These are phyloP conservation scores for Capromys pilorides DNA, from an alignment of 2,797 vertebrate species.

Conservation along the genomic window DNA sequence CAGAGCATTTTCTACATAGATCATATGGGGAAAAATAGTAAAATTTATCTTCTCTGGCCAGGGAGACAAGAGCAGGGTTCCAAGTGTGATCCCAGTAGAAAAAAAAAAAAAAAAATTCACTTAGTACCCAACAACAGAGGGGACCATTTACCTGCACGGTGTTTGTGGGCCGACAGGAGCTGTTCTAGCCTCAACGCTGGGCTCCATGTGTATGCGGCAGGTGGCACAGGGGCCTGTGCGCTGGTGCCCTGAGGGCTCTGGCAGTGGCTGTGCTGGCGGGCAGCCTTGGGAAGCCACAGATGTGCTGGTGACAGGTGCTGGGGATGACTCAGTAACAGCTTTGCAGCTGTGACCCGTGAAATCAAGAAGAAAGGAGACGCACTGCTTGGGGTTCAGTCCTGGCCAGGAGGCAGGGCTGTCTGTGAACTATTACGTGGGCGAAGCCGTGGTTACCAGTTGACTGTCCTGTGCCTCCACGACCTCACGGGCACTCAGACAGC, in stretches of 20 bases:
- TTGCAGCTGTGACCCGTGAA: rapidly evolving
- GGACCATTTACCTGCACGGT: background rate
- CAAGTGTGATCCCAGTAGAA: no score
- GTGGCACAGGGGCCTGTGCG: background rate
- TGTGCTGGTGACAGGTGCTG: background rate
- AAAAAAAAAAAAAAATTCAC: background rate
- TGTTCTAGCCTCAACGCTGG: background rate
- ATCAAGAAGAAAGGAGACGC: background rate
- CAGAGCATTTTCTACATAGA: background rate
- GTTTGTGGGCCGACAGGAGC: background rate
- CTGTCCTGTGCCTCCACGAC: background rate
- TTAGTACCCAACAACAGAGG: background rate
- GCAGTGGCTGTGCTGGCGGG: rapidly evolving
- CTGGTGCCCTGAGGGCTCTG: background rate
- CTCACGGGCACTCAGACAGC: background rate
- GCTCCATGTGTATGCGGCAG: background rate
- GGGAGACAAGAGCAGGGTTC: no score
- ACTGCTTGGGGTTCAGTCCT: background rate
- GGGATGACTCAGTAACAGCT: background rate
- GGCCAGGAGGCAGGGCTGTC: no score
- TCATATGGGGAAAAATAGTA: background rate
- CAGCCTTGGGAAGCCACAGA: background rate
- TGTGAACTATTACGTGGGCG: background rate
- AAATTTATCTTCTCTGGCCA: background rate
- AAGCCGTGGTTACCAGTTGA: background rate